A percentile compares a stretch with the other conserved stretches of the same genome.
phyloP scores from a whole-genome alignment of 2,888 invertebrate genomes.

The Theretra japonica region DNA sequence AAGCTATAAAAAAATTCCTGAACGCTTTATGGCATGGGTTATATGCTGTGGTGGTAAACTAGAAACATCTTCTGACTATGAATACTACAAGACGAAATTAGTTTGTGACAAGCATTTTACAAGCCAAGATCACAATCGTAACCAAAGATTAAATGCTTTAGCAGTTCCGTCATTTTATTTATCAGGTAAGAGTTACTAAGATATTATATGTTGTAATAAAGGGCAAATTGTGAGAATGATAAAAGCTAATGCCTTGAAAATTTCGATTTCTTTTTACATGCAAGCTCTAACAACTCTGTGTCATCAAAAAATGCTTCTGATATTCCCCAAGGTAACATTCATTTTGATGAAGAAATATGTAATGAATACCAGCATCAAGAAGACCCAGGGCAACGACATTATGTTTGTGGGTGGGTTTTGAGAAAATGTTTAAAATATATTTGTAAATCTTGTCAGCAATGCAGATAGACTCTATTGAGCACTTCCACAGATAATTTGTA shows the following conservation, averaged over 20 bases:
- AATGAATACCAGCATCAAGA: background rate
- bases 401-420: constrained; percentile 44
- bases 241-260: constrained; percentile 33
- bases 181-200: constrained; percentile 27
- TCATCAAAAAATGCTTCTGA: background rate
- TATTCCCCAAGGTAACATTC: background rate
- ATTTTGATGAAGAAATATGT: background rate
- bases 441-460: constrained; percentile 31
- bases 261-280: constrained; percentile 31
- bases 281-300: background rate
- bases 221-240: constrained; percentile 42
- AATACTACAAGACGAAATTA: constrained; percentile 32
- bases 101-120: constrained; percentile 37
- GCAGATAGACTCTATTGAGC: background rate
- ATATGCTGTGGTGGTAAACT: constrained; percentile 29
- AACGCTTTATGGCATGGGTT: constrained; percentile 35
- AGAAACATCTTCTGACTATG: constrained; percentile 28
- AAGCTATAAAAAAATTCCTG: constrained; percentile 31
- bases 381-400: constrained; percentile 39
- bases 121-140: constrained; percentile 31
- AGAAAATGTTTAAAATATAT: constrained; percentile 38
- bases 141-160: constrained; percentile 34
- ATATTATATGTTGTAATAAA: background rate
- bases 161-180: constrained; percentile 36
- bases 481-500: background rate